phyloP scores from a whole-genome alignment of 2,888 invertebrate genomes.

The Chloroclysta siterata region DNA sequence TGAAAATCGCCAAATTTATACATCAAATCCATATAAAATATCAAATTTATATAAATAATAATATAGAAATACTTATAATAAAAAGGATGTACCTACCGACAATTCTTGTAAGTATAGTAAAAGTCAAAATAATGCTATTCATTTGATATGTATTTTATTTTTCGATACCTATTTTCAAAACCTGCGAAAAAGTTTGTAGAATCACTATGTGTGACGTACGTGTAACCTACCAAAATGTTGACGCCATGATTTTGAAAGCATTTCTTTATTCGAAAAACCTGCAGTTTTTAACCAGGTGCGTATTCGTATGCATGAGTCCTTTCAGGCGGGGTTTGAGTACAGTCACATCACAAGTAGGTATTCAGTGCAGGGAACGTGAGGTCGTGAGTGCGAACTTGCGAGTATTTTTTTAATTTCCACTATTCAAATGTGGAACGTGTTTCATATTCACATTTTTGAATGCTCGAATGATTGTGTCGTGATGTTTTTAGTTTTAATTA shows the following conservation, averaged over 20 bases:
- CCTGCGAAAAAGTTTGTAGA: too few relatives aligned
- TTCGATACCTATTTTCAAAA: too few relatives aligned
- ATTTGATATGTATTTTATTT: too few relatives aligned
- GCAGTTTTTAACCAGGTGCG: conserved; percentile 52
- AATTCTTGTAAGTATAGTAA: too few relatives aligned
- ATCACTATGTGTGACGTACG: background rate
- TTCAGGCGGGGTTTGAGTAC: conserved; percentile 51
- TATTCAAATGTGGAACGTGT: conserved; percentile 47
- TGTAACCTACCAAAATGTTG: background rate
- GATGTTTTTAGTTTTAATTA: conserved; percentile 39
- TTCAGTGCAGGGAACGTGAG: conserved; percentile 54
- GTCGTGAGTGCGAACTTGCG: conserved; percentile 46
- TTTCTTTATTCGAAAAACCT: conserved; percentile 43
- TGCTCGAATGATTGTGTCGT: conserved; percentile 34
- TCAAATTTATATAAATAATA: too few relatives aligned
- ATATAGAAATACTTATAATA: too few relatives aligned
- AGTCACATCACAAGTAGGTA: conserved; percentile 50
- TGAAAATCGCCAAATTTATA: too few relatives aligned
- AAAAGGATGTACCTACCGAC: too few relatives aligned
- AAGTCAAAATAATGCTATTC: too few relatives aligned
- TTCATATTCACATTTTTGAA: conserved; percentile 28
- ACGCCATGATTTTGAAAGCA: conserved; percentile 11
- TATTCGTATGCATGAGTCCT: conserved; percentile 48
- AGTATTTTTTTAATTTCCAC: conserved; percentile 46
- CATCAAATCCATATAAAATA: too few relatives aligned